A percentile compares a stretch with the other conserved stretches of the same genome.
Evolutionary conservation across 2,888 invertebrate genomes (phyloP).

Genomic region (Euclidia mi): DNA sequence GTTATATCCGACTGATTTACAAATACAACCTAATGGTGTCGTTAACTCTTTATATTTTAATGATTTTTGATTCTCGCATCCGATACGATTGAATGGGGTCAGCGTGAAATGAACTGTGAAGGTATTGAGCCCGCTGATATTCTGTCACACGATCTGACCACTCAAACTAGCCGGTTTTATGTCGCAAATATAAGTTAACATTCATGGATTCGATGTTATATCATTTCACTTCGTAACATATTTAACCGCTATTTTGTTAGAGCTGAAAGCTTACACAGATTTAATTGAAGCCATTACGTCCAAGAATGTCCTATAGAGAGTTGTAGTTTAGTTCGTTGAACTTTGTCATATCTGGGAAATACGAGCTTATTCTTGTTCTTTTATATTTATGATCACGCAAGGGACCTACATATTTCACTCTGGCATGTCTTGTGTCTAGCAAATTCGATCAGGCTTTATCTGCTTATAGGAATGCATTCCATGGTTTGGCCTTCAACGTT

Average conservation of each 20-base stretch:
- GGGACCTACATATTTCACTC: constrained; percentile 9
- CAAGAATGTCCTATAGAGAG: neutral
- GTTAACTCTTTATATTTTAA: constrained; percentile 69
- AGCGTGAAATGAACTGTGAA: constrained; percentile 45
- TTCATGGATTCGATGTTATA: constrained; percentile 26
- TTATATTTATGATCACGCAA: constrained; percentile 6
- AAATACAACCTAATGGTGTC: constrained; percentile 67
- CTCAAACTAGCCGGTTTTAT: constrained; percentile 30
- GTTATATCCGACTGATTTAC: constrained; percentile 68
- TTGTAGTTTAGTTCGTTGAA: constrained; percentile 9
- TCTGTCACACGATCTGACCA: constrained; percentile 20
- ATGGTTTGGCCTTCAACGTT: constrained; percentile 35
- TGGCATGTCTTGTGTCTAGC: constrained; percentile 1
- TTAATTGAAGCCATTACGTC: constrained; percentile 18
- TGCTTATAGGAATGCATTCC: constrained; percentile 20
- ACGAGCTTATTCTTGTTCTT: neutral
- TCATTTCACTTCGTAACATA: constrained; percentile 31
- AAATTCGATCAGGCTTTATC: constrained; percentile 6
- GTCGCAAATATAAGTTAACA: constrained; percentile 29
- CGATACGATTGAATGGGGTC: constrained; percentile 46
- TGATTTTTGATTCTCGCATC: constrained; percentile 56
- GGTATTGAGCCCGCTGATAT: constrained; percentile 29
- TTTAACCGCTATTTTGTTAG: constrained; percentile 30
- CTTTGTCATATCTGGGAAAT: neutral
- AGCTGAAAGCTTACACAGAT: constrained; percentile 16